Evolutionary conservation across 2,888 invertebrate genomes (phyloP), one percentile per base, ranked within the genome.

Genomic region (Laspeyria flexula): DNA sequence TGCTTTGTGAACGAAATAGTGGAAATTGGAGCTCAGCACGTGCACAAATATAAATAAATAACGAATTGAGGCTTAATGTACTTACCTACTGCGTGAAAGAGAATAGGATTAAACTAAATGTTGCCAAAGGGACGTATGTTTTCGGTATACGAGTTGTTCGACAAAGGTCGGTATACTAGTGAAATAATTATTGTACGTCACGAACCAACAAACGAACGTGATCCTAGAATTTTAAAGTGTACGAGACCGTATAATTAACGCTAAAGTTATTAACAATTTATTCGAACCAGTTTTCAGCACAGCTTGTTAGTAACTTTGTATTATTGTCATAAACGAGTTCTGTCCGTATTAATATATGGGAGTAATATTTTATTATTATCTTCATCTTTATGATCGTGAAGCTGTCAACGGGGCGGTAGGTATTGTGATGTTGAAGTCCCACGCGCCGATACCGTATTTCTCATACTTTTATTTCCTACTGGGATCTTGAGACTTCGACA

Each of bases 101-200:
- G 64, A 65, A 70, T 57, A 67, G 71, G 75, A 77, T 79, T 75
- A 73, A 81, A 81, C 81, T 77, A 71, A 77, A 77, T 75, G 73
- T 73, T 73, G 54, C 70, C 60, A 63, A 62, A 74, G 77, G 74
- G 73, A 73, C 52, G 51, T 50, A 52, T 52, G 55, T 55, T 63
- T 62, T 48, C 30, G 55, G 50, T 45, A 55, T 53, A 62, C 65
- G 21, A 65, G 25, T 25, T 7, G 1, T 25, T 60, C 54, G n/a
- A n/a, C n/a, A n/a, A n/a, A n/a, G n/a, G 66, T 61, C 43, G 56
- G 33, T 31, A 57, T 47, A 64, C 57, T 54, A 69, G 64, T 65
- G 73, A 74, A 75, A 73, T 73, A 73, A 72, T 65, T 69, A 64
- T 49, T 55, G 47, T 60, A 55, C 66, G 75, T 74, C 78, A 79